Conservation (phyloP, 2,113 vertebrate genomes). For the Toxotes jaculatrix region DNA sequence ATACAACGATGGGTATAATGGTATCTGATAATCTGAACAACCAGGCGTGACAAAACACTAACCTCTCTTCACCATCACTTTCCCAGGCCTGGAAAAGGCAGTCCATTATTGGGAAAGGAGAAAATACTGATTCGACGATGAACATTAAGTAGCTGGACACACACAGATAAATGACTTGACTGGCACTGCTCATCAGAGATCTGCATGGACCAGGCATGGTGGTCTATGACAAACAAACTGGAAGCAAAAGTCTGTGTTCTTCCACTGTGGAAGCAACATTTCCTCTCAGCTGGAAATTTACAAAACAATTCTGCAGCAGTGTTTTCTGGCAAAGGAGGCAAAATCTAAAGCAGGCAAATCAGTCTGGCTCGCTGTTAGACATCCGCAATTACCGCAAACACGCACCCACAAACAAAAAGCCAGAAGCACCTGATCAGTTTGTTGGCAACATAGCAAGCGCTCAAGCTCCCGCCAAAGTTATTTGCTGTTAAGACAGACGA, state of each 20-base stretch:
- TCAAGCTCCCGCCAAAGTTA: not conserved
- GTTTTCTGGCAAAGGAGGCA: not conserved
- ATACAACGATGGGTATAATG: no score
- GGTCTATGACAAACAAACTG: not conserved
- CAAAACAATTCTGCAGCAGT: not conserved
- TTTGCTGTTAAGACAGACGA: not conserved
- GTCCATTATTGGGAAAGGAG: not conserved
- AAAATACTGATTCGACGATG: not conserved
- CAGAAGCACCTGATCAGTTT: conserved; percentile 17
- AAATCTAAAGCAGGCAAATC: not conserved
- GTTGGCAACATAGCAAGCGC: not conserved
- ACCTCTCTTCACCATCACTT: no score
- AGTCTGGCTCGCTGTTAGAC: not conserved
- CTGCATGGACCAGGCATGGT: not conserved
- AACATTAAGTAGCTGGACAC: not conserved
- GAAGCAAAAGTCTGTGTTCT: not conserved
- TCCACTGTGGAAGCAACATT: not conserved
- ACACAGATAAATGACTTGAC: not conserved
- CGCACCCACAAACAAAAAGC: not conserved
- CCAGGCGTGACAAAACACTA: no score
- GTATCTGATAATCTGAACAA: no score
- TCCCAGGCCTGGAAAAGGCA: not conserved
- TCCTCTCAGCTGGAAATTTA: not conserved
- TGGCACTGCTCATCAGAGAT: not conserved
- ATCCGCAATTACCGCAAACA: conserved; percentile 1